Evolutionary conservation across 1,140 invertebrate species (phyloP), one percentile per base, ranked within the genome.

Genomic region (Mamestra configurata): DNA sequence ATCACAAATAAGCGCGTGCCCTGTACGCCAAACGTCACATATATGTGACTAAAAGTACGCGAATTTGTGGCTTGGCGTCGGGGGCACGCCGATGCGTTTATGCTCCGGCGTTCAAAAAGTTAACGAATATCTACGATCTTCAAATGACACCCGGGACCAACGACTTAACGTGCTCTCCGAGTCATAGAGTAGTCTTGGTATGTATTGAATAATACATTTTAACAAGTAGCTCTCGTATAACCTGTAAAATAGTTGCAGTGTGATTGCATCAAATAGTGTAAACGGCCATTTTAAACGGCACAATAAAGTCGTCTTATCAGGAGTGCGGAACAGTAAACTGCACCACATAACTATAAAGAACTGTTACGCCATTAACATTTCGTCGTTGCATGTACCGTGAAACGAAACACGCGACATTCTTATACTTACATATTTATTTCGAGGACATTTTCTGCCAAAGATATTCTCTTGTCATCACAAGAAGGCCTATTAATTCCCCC

Each of bases 381-480:
- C 18, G 18, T 20, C n/a, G 31, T 66, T 13, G 35, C 61, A 66
- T 40, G 61, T 66, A 66, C n/a, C 18, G 20, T 24, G 10, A 40
- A 20, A 66, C 35, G 27, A 20, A 22, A 1, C 61, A 66, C 35
- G 61, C 61, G 35, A 66, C 35, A 22, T 66, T 13, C 35, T 18
- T 20, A 18, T 10, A 43, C 15, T 66, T 11, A 20, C 20, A 20
- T 20, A 40, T 35, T 66, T 18, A 22, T 40, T 66, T 66, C 35
- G 35, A 43, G 22, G 40, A 75, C 5, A 40, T 59, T 75, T 75
- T 59, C 11, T 5, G 10, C n/a, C n/a, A 35, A 71, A 71, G 68
- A 53, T 53, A 71, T 37, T 71, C 22, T 43, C 68, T 49, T 71
- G 68, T 71, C 68, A 53, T 46, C 64, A 35, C 22, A 24, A 22